Evolutionary conservation across 1,140 invertebrate genomes (phyloP), one percentile per base, ranked within the genome.

Genomic region (Papilio polyxenes): DNA sequence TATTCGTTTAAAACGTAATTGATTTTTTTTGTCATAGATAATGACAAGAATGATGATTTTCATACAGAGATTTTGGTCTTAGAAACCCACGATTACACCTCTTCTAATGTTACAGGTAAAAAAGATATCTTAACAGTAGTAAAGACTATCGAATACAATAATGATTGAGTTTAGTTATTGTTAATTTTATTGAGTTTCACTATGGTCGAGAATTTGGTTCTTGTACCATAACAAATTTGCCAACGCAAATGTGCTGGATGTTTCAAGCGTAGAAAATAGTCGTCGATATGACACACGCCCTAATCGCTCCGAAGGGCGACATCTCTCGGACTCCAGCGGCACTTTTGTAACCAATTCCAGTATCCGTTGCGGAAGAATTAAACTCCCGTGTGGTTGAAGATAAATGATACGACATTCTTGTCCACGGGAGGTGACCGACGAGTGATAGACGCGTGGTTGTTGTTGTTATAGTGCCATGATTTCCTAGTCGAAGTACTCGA

Each of bases 401-500:
- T 97, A 90, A 97, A 97, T 1, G 97, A 97, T 1, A 97, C 97
- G 62, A 96, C 96, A 80, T 95, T 95, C 82, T 96, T 96, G 89
- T 97, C 96, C 76, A 96, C 95, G 5, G 96, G 95, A 81, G 96
- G 95, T 17, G 96, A 95, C 23, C 96, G 93, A 62, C 96, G 95
- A 82, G 95, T 96, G 83, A 96, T 96, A 40, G 96, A 96, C 31
- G 95, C 95, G 85, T 96, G 96, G 78, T 96, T 95, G 84, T 96
- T 96, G 83, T 96, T 96, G 83, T 96, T 96, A 92, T 97, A 97
- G 85, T 97, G 97, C 53, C 97, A 97, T n/a, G 97, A 97, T 87
- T 97, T 97, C 81, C 97, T 95, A 89, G 97, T 97, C 83, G 96
- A 97, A 0, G 97, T 97, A 40, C 97, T 97, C 1, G 97, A 97